Evolutionary conservation across 2,797 vertebrate species (phyloP).

Genomic region (Acrossocheilus fasciatus): DNA sequence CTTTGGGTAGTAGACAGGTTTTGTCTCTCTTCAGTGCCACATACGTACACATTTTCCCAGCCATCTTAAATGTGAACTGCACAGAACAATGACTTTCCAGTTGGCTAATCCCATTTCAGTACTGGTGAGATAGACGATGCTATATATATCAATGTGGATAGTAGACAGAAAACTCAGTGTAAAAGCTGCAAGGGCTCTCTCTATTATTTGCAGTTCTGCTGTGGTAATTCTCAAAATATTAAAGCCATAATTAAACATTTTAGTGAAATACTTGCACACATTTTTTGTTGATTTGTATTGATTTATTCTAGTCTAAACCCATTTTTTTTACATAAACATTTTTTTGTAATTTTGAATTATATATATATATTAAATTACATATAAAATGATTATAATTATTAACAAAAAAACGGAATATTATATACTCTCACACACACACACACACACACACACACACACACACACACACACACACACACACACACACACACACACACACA

Average conservation of each 20-base stretch:
- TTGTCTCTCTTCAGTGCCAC: background rate
- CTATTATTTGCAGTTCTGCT: background rate
- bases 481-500: too few species aligned
- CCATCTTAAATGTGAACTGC: background rate
- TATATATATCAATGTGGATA: background rate
- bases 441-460: too few species aligned
- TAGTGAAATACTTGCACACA: too few species aligned
- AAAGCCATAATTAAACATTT: background rate
- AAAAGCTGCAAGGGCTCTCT: background rate
- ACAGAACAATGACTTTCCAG: slow-evolving; percentile 23
- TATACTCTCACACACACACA: too few species aligned
- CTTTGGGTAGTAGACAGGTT: background rate
- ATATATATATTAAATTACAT: too few species aligned
- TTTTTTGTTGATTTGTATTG: too few species aligned
- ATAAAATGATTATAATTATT: too few species aligned
- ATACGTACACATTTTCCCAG: background rate
- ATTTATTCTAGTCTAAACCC: background rate
- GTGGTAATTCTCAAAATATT: background rate
- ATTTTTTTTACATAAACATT: too few species aligned
- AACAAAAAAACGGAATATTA: too few species aligned
- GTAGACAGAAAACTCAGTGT: background rate
- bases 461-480: too few species aligned
- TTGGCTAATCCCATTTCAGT: slow-evolving; percentile 14
- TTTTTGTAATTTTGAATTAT: too few species aligned
- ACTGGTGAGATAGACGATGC: background rate